phyloP scores from a whole-genome alignment of 1,140 invertebrate genomes.

The Thaumatotibia leucotreta region DNA sequence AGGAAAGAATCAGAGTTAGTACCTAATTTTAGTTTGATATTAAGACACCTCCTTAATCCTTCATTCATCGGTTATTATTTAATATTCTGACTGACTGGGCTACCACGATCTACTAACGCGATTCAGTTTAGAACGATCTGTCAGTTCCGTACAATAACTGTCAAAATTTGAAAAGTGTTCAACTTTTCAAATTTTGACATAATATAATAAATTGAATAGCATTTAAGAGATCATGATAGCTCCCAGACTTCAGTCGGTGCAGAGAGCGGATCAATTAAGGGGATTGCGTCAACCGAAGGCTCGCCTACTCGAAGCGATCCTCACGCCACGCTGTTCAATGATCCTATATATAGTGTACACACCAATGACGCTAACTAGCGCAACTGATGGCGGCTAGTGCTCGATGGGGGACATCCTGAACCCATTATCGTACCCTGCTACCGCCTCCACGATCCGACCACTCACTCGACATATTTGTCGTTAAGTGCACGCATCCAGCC shows the following conservation, averaged over 20 bases:
- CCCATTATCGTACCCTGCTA: background rate
- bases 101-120: too few species aligned
- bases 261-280: background rate
- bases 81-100: too few species aligned
- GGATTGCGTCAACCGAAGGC: background rate
- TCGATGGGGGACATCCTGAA: constrained; percentile 13
- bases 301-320: background rate
- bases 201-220: too few species aligned
- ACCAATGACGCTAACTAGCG: background rate
- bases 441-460: constrained; percentile 6
- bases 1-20: too few species aligned
- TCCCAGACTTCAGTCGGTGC: background rate
- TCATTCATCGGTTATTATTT: too few species aligned
- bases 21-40: too few species aligned
- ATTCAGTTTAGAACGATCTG: too few species aligned
- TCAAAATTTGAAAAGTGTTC: too few species aligned
- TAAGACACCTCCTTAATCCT: too few species aligned
- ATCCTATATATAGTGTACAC: constrained; percentile 1
- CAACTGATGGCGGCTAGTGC: background rate
- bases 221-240: background rate
- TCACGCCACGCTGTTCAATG: background rate
- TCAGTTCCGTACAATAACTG: too few species aligned
- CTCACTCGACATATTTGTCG: background rate
- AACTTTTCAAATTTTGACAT: too few species aligned
- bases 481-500: background rate